These are phyloP conservation scores for Leptonema lineaticorne DNA, from an alignment of 1,140 invertebrate species.

Conservation along the genomic window DNA sequence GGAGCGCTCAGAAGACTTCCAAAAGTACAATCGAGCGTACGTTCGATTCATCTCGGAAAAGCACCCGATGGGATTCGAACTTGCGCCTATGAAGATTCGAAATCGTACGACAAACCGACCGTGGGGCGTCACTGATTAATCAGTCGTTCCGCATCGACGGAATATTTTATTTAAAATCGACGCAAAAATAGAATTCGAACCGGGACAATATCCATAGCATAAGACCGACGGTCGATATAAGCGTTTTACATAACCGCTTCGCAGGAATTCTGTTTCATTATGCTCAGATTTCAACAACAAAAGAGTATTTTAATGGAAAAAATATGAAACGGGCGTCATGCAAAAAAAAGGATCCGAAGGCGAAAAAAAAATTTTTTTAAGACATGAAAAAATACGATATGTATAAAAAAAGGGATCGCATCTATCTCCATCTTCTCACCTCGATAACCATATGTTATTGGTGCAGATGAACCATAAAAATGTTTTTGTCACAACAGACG, in stretches of 20 bases:
- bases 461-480: background rate
- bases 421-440: background rate
- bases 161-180: no score
- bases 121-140: no score
- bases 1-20: background rate
- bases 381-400: background rate
- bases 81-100: no score
- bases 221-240: no score
- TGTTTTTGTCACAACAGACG: no score
- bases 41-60: background rate
- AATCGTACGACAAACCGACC: no score
- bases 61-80: background rate
- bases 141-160: no score
- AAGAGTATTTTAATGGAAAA: background rate
- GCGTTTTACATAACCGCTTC: no score
- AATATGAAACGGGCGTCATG: constrained; percentile 1
- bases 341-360: constrained; percentile 1
- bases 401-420: background rate
- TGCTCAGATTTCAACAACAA: background rate
- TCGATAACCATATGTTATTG: background rate
- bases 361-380: background rate
- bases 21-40: background rate
- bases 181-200: no score
- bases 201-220: no score
- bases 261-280: no score